These are phyloP conservation scores for Blennius ocellaris DNA, from an alignment of 2,113 vertebrate genomes.

Conservation along the genomic window DNA sequence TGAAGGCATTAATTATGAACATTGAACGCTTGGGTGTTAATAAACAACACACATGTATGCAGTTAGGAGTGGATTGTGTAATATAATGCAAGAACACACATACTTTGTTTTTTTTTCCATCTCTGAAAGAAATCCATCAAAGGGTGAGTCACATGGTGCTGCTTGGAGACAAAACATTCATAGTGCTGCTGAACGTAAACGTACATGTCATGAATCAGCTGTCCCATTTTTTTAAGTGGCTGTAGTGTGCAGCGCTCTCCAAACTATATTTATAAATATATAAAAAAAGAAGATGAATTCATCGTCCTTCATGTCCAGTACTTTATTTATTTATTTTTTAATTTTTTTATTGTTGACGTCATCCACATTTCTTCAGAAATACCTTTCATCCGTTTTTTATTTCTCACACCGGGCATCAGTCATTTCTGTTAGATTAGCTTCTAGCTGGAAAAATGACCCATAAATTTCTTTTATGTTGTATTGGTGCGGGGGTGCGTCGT, in stretches of 20 bases:
- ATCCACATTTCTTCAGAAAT: constrained; percentile 34
- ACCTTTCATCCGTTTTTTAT: constrained; percentile 65
- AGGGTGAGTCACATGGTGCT: background rate
- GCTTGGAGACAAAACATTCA: constrained; percentile 26
- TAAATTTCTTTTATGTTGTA: constrained; percentile 66
- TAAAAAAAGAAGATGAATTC: constrained; percentile 29
- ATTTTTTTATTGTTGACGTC: constrained; percentile 29
- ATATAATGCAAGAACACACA: background rate
- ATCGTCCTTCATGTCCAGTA: background rate
- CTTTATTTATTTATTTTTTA: too few relatives aligned
- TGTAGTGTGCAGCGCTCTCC: constrained; percentile 4
- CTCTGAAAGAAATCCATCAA: background rate
- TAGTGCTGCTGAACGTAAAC: constrained; percentile 25
- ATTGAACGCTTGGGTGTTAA: constrained; percentile 2
- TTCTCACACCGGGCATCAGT: constrained; percentile 55
- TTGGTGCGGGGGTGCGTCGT: constrained; percentile 36
- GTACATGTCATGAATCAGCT: constrained; percentile 46
- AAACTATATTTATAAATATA: constrained; percentile 7
- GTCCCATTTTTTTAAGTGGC: constrained; percentile 55
- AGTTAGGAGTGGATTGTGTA: background rate
- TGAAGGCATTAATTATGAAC: background rate
- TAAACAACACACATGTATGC: background rate
- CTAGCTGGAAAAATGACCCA: constrained; percentile 61
- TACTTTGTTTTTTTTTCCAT: background rate
- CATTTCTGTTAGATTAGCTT: constrained; percentile 66